Conservation (phyloP, 2,113 vertebrate genomes). For the Orycteropus afer region DNA sequence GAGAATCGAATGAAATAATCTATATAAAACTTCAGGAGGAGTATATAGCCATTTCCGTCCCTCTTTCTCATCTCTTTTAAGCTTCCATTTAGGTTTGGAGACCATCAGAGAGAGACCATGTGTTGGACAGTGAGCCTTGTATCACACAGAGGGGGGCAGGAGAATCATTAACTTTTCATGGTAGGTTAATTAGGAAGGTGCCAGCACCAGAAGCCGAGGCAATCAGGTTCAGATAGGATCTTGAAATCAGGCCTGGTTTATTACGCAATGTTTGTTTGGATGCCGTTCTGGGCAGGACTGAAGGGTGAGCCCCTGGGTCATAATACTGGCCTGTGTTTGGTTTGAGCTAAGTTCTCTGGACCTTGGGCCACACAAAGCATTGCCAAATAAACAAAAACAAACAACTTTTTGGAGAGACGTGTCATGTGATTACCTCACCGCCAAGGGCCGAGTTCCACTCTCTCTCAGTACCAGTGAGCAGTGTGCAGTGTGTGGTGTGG, state of each 20-base stretch:
- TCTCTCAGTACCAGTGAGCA: not conserved
- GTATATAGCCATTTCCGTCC: not conserved
- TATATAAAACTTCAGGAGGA: not conserved
- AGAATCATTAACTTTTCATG: not conserved
- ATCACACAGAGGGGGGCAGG: not conserved
- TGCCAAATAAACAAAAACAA: not conserved
- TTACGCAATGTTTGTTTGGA: conserved; percentile 58
- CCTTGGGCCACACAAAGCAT: not conserved
- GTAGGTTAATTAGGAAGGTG: not conserved
- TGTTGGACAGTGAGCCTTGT: not conserved
- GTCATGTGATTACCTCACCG: not conserved
- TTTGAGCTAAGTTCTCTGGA: conserved; percentile 22
- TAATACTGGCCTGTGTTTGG: not conserved
- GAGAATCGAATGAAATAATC: not conserved
- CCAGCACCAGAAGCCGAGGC: not conserved
- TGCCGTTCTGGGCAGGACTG: not conserved
- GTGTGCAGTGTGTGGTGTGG: not conserved
- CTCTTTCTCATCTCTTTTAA: not conserved
- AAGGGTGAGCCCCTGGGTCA: not conserved
- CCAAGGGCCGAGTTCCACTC: conserved; percentile 8
- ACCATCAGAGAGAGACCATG: not conserved
- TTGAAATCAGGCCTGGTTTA: conserved; percentile 30
- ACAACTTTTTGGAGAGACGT: not conserved
- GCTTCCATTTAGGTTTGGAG: conserved; percentile 25
- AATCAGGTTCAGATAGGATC: not conserved